Evolutionary conservation across 2,113 vertebrate species (phyloP), one percentile per base, ranked within the genome.

Genomic region (Brachirus orientalis): DNA sequence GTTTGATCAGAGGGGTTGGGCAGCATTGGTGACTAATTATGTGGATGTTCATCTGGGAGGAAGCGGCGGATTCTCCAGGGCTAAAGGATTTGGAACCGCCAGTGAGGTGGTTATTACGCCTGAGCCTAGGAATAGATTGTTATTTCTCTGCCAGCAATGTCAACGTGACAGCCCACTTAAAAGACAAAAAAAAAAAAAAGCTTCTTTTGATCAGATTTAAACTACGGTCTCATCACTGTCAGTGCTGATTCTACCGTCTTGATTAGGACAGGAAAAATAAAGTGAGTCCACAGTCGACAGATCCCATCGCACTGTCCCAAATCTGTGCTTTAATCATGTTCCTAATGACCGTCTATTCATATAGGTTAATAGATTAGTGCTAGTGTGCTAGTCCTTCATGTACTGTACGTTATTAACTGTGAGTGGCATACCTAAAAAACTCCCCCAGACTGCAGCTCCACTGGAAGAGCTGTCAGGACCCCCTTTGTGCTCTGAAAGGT

Each of bases 1-100:
- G n/a, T n/a, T 79, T 83, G 67, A 87, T 79, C 69, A 76, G 74
- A 75, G 65, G 64, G 75, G 61, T 54, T 64, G 76, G 67, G 70
- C 19, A 4, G 59, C 47, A 69, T 76, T 56, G 76, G 57, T 79
- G 73, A 50, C 66, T 85, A 84, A 86, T 86, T 83, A 80, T 12
- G 41, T 69, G 46, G 44, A 71, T 58, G 75, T 77, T 79, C 10
- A 0, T 53, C 50, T 35, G 20, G 22, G 65, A 69, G 67, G 64
- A 85, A 78, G 66, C 44, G 28, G 37, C 63, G 58, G 58, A 67
- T 64, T 75, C 77, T 89, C 55, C 36, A 51, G 64, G 59, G 63
- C 28, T 45, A 4, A 10, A 33, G 45, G 59, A 72, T 61, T 47
- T 63, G 70, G 28, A 82, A 46, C 12, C 16, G 54, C 58, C 67